A percentile compares a stretch with the other conserved stretches of the same genome.
These are phyloP conservation scores for Drosophila colorata DNA, from an alignment of 2,888 invertebrate species.

Conservation along the genomic window DNA sequence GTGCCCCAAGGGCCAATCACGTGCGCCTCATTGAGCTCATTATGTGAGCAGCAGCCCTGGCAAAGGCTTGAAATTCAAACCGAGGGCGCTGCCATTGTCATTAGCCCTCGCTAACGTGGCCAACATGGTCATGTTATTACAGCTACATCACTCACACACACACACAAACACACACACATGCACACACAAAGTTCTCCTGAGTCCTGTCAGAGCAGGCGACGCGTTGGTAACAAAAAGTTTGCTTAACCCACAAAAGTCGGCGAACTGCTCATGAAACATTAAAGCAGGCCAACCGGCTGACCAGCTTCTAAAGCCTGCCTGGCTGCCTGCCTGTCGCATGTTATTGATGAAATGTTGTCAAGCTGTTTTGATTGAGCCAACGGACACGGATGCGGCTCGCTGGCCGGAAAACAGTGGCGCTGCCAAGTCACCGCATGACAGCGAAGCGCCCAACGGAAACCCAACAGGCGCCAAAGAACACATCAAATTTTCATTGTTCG, in stretches of 20 bases:
- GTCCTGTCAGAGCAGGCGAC: conserved; percentile 3
- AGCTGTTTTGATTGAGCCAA: conserved; percentile 53
- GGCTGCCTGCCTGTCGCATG: conserved; percentile 22
- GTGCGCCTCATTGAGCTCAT: conserved; percentile 74
- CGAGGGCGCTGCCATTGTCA: conserved; percentile 44
- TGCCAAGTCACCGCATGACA: conserved; percentile 23
- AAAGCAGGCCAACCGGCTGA: conserved; percentile 17
- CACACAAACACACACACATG: conserved; percentile 3
- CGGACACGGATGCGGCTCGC: conserved; percentile 1
- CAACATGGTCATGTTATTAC: conserved; percentile 24
- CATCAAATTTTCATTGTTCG: conserved; percentile 49
- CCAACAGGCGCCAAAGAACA: conserved; percentile 41
- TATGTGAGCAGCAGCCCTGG: conserved; percentile 46
- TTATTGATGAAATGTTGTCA: conserved; percentile 76
- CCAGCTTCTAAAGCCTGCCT: background rate
- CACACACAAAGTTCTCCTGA: conserved; percentile 25
- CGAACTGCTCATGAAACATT: conserved; percentile 41
- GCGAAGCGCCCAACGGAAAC: conserved; percentile 11
- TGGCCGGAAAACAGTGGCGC: conserved; percentile 33
- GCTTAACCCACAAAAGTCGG: conserved; percentile 45
- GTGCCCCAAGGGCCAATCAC: conserved; percentile 69
- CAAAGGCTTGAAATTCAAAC: conserved; percentile 57
- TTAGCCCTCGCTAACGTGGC: conserved; percentile 39
- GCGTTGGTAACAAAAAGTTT: conserved; percentile 30
- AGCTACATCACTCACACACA: background rate